These are phyloP conservation scores for Gobio gobio DNA, from an alignment of 2,113 vertebrate species.

Conservation along the genomic window DNA sequence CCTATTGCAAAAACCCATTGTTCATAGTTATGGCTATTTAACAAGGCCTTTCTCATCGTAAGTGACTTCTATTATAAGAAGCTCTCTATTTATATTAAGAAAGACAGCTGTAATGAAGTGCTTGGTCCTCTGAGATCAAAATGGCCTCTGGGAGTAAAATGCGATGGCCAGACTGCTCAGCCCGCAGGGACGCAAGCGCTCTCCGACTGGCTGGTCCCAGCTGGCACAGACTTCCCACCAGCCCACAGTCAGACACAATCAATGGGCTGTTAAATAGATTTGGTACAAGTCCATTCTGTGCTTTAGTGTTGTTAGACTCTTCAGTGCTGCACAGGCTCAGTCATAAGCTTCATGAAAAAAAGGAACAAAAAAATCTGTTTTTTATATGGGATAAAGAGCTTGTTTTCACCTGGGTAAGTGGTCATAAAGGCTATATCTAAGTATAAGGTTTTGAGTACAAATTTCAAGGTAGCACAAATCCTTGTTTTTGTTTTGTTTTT, in stretches of 20 bases:
- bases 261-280: constrained; percentile 63
- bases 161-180: constrained; percentile 37
- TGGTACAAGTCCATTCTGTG: constrained; percentile 50
- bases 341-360: not conserved
- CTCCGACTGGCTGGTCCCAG: constrained; percentile 49
- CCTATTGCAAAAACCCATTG: constrained; percentile 49
- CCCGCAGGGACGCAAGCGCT: not conserved
- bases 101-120: constrained; percentile 55
- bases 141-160: constrained; percentile 30
- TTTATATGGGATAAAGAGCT: not conserved
- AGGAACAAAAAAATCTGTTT: not conserved
- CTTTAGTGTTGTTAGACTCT: constrained; percentile 26
- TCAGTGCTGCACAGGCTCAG: constrained; percentile 7
- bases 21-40: constrained; percentile 56
- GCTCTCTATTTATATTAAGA: constrained; percentile 56
- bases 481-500: constrained; percentile 1
- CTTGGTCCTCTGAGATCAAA: constrained; percentile 48
- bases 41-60: constrained; percentile 54
- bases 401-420: not conserved
- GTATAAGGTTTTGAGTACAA: not conserved
- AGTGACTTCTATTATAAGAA: constrained; percentile 54
- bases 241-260: constrained; percentile 56
- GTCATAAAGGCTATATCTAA: not conserved
- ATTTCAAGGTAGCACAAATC: not conserved
- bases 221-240: constrained; percentile 59